Conservation (phyloP, 2,797 vertebrate species). For the Micrastur ruficollis region DNA sequence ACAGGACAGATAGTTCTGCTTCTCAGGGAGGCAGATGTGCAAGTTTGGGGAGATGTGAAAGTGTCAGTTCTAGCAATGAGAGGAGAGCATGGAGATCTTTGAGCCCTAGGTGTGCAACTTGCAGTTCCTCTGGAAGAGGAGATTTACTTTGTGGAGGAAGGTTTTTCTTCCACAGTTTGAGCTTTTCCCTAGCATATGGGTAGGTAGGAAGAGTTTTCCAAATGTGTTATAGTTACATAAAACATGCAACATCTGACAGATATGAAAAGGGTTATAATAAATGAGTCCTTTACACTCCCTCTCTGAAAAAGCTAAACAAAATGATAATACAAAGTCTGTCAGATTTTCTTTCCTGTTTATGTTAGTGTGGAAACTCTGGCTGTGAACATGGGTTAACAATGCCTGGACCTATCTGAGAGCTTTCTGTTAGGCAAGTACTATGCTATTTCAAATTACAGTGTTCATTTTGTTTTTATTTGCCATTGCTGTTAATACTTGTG, state of each 20-base stretch:
- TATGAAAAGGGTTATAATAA: not conserved
- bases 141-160: constrained; percentile 8
- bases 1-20: not conserved
- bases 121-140: not conserved
- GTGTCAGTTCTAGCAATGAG: rapidly evolving
- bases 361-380: not conserved
- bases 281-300: not conserved
- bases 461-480: not conserved
- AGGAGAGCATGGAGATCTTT: not conserved
- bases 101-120: not conserved
- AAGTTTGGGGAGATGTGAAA: not conserved
- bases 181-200: constrained; percentile 45
- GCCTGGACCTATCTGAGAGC: not conserved
- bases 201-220: constrained; percentile 61
- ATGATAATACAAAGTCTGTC: not conserved
- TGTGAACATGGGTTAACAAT: not conserved
- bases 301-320: not conserved
- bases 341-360: not conserved
- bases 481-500: not conserved
- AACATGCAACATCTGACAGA: constrained; percentile 52
- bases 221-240: constrained; percentile 61
- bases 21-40: not conserved
- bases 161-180: constrained; percentile 33
- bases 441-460: not conserved
- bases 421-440: not conserved